Conservation (phyloP, 2,888 invertebrate genomes). For the Tethea ocularis region DNA sequence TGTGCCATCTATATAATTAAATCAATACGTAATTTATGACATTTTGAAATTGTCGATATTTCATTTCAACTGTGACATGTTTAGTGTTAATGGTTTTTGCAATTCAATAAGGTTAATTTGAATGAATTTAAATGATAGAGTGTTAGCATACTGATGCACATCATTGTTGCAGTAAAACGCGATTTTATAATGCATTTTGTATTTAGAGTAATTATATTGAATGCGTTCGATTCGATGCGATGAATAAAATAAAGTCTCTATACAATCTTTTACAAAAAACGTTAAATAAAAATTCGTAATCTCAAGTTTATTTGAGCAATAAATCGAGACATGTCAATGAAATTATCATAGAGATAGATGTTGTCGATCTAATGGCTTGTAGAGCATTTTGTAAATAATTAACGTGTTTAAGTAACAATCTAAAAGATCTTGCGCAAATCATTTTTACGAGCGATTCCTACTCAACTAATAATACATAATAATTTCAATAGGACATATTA, state of each 20-base stretch:
- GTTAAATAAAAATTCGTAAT: not conserved
- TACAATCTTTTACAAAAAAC: not conserved
- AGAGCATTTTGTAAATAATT: conserved; percentile 5
- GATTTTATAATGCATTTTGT: not conserved
- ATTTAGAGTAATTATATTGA: not conserved
- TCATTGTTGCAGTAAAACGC: not conserved
- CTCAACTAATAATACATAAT: not conserved
- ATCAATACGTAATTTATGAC: conserved; percentile 17
- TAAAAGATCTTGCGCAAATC: conserved; percentile 1
- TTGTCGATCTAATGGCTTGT: not conserved
- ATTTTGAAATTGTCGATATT: not conserved
- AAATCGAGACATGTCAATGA: not conserved
- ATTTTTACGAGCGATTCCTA: not conserved
- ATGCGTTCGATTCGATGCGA: not conserved
- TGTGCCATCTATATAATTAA: conserved; percentile 67
- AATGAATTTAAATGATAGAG: not conserved
- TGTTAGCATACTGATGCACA: not conserved
- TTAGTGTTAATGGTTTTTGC: not conserved
- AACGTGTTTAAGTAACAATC: conserved; percentile 5
- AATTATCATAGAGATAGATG: not conserved
- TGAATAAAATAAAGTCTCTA: not conserved
- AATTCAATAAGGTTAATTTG: conserved; percentile 4
- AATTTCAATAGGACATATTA: not conserved
- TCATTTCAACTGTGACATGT: not conserved
- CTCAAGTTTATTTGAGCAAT: not conserved